These are phyloP conservation scores for Thymelicus acteon DNA, from an alignment of 2,888 invertebrate species.

Conservation along the genomic window DNA sequence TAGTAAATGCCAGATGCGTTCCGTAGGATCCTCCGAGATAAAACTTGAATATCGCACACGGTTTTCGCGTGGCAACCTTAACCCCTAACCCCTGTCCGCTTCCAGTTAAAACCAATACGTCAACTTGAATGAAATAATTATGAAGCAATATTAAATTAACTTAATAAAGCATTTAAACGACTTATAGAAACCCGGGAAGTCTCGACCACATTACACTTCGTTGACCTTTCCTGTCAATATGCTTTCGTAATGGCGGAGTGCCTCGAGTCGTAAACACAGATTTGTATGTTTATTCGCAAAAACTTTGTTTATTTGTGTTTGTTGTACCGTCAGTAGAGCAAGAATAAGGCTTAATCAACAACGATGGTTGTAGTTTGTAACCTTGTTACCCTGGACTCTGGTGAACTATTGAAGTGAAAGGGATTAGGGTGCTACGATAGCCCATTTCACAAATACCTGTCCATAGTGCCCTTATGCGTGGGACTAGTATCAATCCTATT, in stretches of 20 bases:
- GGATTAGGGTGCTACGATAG: too few species aligned
- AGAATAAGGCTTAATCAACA: too few species aligned
- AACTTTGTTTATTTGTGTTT: background rate
- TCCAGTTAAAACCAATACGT: constrained; percentile 16
- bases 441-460: too few species aligned
- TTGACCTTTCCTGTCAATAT: constrained; percentile 16
- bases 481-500: too few species aligned
- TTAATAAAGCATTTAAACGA: constrained; percentile 14
- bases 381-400: too few species aligned
- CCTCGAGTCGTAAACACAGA: constrained; percentile 1
- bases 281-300: background rate
- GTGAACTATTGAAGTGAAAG: too few species aligned
- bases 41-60: constrained; percentile 28
- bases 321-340: background rate
- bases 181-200: constrained; percentile 10
- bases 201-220: constrained; percentile 5
- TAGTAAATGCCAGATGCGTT: constrained; percentile 23
- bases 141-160: constrained; percentile 29
- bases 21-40: constrained; percentile 16
- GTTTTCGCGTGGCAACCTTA: constrained; percentile 19
- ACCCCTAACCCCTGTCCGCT: constrained; percentile 25
- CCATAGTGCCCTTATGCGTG: too few species aligned
- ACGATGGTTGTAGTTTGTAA: too few species aligned
- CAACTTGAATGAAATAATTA: constrained; percentile 19
- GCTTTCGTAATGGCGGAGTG: constrained; percentile 3